Percentiles rank a stretch among this genome's conserved stretches.
Evolutionary conservation across 2,888 invertebrate genomes (phyloP).

Genomic region (Scaptomyza parva): DNA sequence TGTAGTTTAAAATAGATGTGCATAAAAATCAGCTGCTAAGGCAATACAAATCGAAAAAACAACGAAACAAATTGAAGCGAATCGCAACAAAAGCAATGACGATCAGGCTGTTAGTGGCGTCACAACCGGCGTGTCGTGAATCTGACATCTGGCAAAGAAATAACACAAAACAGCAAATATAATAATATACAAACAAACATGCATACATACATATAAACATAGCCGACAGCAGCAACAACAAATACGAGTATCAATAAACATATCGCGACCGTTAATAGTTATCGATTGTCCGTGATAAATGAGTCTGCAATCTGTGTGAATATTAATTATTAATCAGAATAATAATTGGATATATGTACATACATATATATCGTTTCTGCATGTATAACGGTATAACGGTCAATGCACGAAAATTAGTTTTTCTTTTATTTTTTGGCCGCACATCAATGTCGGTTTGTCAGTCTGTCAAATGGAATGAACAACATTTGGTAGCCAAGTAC

Average conservation of each 20-base stretch:
- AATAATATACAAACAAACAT: constrained; percentile 31
- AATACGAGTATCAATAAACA: constrained; percentile 46
- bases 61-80: constrained; percentile 30
- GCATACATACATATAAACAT: constrained; percentile 26
- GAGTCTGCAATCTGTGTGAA: constrained; percentile 47
- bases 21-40: constrained; percentile 70
- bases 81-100: constrained; percentile 54
- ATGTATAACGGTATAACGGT: constrained; percentile 49
- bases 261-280: constrained; percentile 37
- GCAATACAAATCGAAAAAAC: constrained; percentile 21
- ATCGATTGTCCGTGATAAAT: constrained; percentile 58
- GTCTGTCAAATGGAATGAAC: constrained; percentile 54
- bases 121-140: constrained; percentile 56
- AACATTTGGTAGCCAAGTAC: constrained; percentile 56
- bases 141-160: constrained; percentile 68
- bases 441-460: constrained; percentile 49
- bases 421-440: constrained; percentile 21
- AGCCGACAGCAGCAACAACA: constrained; percentile 48
- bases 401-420: constrained; percentile 73
- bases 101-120: constrained; percentile 60
- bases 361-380: neutral
- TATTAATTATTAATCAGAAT: constrained; percentile 39
- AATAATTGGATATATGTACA: constrained; percentile 22
- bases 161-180: constrained; percentile 46
- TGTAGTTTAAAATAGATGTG: constrained; percentile 57